Evolutionary conservation across 2,888 invertebrate genomes (phyloP).

Genomic region (Athalia cordata): DNA sequence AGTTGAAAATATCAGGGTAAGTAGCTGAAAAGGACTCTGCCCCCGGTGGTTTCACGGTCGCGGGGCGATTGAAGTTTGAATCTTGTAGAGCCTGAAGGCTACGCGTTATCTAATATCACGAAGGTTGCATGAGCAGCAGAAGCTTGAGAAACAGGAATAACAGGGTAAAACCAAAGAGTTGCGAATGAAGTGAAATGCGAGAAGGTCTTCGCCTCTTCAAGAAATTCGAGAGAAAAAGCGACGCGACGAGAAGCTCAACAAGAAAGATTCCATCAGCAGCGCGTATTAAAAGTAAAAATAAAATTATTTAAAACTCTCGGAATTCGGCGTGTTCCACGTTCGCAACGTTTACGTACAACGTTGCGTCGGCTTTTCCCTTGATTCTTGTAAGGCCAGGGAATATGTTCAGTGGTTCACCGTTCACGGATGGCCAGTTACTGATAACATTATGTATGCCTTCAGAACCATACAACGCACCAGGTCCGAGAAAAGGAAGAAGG

Average conservation of each 20-base stretch:
- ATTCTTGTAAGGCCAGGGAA: conserved; percentile 53
- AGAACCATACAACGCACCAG: not conserved
- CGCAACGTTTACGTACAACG: conserved; percentile 40
- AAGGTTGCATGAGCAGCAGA: conserved; percentile 2
- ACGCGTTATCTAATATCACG: conserved; percentile 38
- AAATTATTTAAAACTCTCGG: conserved; percentile 66
- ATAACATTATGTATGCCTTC: conserved; percentile 60
- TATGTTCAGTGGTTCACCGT: conserved; percentile 45
- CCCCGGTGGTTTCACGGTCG: not conserved
- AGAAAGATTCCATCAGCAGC: conserved; percentile 59
- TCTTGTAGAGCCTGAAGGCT: conserved; percentile 34
- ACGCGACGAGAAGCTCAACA: not conserved
- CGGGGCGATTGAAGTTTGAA: conserved; percentile 35
- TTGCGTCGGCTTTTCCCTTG: conserved; percentile 55
- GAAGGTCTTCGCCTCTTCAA: too few relatives aligned
- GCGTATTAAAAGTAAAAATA: conserved; percentile 66
- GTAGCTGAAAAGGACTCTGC: not conserved
- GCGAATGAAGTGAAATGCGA: conserved; percentile 24
- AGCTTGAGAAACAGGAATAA: not conserved
- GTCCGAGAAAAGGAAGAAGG: not conserved
- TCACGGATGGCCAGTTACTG: conserved; percentile 61
- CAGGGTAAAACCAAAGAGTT: conserved; percentile 2
- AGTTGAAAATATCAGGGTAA: too few relatives aligned
- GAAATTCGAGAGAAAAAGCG: not conserved
- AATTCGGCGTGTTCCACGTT: conserved; percentile 57